Percentiles rank a stretch among this genome's conserved stretches.
These are phyloP conservation scores for Epistrophella euchroma DNA, from an alignment of 2,888 invertebrate genomes.

Conservation along the genomic window DNA sequence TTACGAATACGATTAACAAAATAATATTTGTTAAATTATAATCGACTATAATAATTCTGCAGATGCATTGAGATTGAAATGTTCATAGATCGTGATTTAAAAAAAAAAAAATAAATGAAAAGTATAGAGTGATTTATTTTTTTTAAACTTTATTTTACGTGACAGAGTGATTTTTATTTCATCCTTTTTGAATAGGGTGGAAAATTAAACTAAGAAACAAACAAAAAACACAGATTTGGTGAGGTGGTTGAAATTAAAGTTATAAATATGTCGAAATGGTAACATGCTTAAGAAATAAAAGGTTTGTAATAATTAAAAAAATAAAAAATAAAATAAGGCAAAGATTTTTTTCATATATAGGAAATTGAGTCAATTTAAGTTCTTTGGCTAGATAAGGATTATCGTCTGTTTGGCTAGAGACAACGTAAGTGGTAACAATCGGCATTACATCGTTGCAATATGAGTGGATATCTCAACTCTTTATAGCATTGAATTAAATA, in stretches of 20 bases:
- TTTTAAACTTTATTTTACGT: constrained; percentile 25
- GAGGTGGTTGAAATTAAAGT: constrained; percentile 50
- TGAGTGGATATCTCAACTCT: not conserved
- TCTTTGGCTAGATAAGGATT: constrained; percentile 56
- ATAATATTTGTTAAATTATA: constrained; percentile 14
- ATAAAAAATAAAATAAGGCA: not conserved
- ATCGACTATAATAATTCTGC: constrained; percentile 52
- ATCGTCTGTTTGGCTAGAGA: not conserved
- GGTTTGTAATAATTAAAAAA: constrained; percentile 28
- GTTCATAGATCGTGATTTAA: constrained; percentile 30
- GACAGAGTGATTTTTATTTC: constrained; percentile 59
- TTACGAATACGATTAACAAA: constrained; percentile 29
- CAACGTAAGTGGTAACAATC: constrained; percentile 15
- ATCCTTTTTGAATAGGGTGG: constrained; percentile 56
- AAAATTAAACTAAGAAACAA: constrained; percentile 36
- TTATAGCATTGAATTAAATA: not conserved
- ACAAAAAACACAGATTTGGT: constrained; percentile 37
- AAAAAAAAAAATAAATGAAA: constrained; percentile 34
- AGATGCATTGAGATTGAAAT: constrained; percentile 63
- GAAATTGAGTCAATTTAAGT: constrained; percentile 73
- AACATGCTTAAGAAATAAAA: constrained; percentile 63
- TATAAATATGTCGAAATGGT: constrained; percentile 61
- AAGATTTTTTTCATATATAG: constrained; percentile 47
- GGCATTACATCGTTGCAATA: not conserved
- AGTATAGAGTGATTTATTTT: constrained; percentile 34